Conservation (phyloP, 2,797 vertebrate species). For the Sebastes vulpes region DNA sequence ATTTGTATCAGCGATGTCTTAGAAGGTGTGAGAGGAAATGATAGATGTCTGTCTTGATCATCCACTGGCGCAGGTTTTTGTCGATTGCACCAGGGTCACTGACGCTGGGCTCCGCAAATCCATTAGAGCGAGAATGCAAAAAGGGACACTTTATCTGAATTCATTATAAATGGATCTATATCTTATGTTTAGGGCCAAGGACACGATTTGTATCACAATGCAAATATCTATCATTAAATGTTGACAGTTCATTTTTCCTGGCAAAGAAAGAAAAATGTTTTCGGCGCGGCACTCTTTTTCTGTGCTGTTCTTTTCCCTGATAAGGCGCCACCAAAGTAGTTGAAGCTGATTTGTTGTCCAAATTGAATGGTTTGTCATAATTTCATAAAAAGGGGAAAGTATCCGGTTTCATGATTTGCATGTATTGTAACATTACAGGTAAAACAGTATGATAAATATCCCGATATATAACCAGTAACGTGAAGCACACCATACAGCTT, state of each 20-base stretch:
- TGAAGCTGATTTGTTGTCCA: conserved; percentile 82
- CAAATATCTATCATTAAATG: conserved; percentile 91
- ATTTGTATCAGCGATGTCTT: conserved; percentile 69
- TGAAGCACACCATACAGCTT: neutral
- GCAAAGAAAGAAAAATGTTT: conserved; percentile 89
- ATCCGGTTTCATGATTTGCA: conserved; percentile 80
- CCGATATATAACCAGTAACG: conserved; percentile 20
- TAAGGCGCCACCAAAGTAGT: conserved; percentile 63
- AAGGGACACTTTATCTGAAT: conserved; percentile 88
- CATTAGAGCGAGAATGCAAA: conserved; percentile 86
- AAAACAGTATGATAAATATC: conserved; percentile 69
- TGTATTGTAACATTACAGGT: conserved; percentile 73
- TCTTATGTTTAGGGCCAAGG: conserved; percentile 90
- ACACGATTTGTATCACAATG: conserved; percentile 90
- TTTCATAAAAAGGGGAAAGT: conserved; percentile 57
- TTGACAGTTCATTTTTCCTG: conserved; percentile 90
- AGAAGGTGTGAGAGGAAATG: conserved; percentile 82
- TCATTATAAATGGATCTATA: conserved; percentile 90
- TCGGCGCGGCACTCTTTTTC: conserved; percentile 58
- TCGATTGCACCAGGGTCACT: conserved; percentile 87
- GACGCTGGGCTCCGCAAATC: conserved; percentile 78
- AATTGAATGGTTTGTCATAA: conserved; percentile 82
- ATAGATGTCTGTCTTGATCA: conserved; percentile 83
- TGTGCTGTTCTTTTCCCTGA: conserved; percentile 52
- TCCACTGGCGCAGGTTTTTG: conserved; percentile 76